Conservation (phyloP, 2,797 vertebrate genomes). For the Alcedo quadribrachys region DNA sequence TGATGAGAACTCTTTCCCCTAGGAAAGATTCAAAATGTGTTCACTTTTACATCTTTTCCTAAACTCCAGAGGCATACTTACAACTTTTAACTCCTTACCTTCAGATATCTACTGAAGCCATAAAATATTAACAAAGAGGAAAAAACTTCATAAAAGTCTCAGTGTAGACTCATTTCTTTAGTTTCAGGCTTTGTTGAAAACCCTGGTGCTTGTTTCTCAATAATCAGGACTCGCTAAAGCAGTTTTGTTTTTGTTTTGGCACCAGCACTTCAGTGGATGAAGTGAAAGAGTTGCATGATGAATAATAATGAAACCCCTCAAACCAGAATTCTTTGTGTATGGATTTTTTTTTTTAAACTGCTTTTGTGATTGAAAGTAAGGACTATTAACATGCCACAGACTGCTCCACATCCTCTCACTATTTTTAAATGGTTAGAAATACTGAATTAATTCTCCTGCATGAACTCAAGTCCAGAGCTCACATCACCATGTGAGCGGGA, state of each 20-base stretch:
- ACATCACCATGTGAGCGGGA: not conserved
- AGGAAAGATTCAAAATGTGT: not conserved
- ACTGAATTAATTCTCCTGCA: slow-evolving; percentile 30
- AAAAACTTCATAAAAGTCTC: not conserved
- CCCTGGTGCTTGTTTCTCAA: slow-evolving; percentile 29
- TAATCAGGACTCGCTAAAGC: slow-evolving; percentile 1
- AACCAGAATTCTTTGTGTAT: slow-evolving; percentile 61
- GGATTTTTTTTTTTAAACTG: slow-evolving; percentile 27
- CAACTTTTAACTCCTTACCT: not conserved
- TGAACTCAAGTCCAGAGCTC: slow-evolving; percentile 26
- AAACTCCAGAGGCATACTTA: not conserved
- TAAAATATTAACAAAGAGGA: not conserved
- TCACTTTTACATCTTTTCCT: not conserved
- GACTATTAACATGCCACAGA: slow-evolving; percentile 59
- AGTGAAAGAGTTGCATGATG: slow-evolving; percentile 29
- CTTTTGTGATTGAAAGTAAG: slow-evolving; percentile 61
- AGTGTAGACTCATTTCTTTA: not conserved
- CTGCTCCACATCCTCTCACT: slow-evolving; percentile 48
- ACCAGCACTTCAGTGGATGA: slow-evolving; percentile 21
- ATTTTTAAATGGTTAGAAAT: slow-evolving; percentile 50
- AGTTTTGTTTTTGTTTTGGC: slow-evolving; percentile 52
- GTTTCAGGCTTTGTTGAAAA: slow-evolving; percentile 20
- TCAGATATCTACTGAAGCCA: not conserved
- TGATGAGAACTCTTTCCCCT: not conserved
- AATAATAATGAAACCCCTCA: slow-evolving; percentile 67